Percentiles rank a stretch among this genome's conserved stretches.
phyloP scores from a whole-genome alignment of 2,797 vertebrate genomes.

The Myotis planiceps region DNA sequence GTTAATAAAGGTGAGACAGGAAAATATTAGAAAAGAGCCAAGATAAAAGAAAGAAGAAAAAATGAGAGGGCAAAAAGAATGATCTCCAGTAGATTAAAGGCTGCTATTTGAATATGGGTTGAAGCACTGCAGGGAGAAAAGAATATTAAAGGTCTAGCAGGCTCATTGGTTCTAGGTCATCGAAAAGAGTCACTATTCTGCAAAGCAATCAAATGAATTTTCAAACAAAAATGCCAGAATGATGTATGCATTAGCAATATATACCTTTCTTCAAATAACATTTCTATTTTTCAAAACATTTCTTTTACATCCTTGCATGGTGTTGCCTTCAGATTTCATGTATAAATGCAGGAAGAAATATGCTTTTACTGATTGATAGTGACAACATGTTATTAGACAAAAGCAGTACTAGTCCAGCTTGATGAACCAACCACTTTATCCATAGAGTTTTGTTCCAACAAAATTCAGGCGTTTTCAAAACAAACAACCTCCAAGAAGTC shows the following conservation, averaged over 20 bases:
- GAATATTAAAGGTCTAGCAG: background rate
- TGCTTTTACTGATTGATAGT: background rate
- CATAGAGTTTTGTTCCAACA: background rate
- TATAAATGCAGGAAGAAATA: background rate
- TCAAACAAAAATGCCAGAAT: background rate
- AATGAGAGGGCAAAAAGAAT: background rate
- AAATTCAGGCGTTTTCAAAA: slow-evolving; percentile 26
- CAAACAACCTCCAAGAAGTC: background rate
- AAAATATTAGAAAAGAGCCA: background rate
- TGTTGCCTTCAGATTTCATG: background rate
- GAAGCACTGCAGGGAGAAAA: background rate
- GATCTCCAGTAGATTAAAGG: background rate
- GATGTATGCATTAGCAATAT: background rate
- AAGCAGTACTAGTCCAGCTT: background rate
- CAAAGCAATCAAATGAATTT: background rate
- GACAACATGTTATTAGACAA: background rate
- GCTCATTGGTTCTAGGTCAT: background rate
- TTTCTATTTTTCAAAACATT: background rate
- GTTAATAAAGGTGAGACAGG: background rate
- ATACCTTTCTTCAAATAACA: background rate
- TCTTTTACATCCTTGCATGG: background rate
- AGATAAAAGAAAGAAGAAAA: background rate
- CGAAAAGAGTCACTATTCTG: background rate
- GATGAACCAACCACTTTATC: background rate
- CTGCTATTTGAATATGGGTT: background rate